Percentiles rank a stretch among this genome's conserved stretches.
Conservation (phyloP, 2,797 vertebrate genomes). For the Leucoraja ocellata region DNA sequence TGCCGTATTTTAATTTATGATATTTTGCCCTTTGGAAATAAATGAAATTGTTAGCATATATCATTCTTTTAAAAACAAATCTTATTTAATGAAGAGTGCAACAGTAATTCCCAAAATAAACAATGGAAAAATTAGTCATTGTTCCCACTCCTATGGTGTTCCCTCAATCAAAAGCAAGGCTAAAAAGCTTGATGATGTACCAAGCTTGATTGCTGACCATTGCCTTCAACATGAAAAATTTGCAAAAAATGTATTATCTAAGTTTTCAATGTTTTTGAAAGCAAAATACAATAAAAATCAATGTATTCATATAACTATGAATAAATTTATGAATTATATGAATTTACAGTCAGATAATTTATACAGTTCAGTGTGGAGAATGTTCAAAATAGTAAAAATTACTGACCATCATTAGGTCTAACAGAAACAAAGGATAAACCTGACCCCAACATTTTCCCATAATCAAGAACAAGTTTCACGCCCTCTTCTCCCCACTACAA, state of each 20-base stretch:
- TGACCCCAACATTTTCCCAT: background rate
- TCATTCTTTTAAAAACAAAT: background rate
- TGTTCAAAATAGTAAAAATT: background rate
- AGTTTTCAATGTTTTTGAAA: too few relatives aligned
- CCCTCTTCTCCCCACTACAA: too few relatives aligned
- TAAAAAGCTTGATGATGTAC: background rate
- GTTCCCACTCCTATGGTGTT: background rate
- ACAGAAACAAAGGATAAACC: background rate
- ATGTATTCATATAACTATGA: too few relatives aligned
- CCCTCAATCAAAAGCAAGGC: background rate
- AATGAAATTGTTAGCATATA: constrained; percentile 5
- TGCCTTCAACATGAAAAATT: background rate
- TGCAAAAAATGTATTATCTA: too few relatives aligned
- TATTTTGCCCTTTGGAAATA: constrained; percentile 79
- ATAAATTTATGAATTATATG: too few relatives aligned
- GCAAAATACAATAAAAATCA: too few relatives aligned
- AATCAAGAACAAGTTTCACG: too few relatives aligned
- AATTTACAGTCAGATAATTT: too few relatives aligned
- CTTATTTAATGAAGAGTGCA: background rate
- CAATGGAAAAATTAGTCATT: background rate
- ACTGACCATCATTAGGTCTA: background rate
- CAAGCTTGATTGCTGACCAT: background rate
- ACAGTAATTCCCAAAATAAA: background rate
- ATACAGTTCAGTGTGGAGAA: too few relatives aligned
- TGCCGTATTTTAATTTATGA: constrained; percentile 98